Base-by-base conservation (phyloP, 2,888 invertebrate genomes). In the Drosophila engyochracea region DNA sequence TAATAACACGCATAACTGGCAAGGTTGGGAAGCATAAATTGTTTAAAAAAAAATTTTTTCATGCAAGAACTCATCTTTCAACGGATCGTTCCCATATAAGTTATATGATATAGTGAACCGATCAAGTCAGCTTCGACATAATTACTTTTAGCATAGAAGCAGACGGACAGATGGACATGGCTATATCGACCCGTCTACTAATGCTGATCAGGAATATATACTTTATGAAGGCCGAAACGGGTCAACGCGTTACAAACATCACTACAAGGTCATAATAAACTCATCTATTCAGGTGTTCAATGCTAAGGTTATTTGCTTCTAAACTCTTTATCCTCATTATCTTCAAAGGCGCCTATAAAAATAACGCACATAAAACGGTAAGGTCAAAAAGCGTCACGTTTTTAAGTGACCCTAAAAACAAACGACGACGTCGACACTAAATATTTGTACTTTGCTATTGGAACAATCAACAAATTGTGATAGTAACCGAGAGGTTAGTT, bases 341-440 rank as follows among this genome's bases (percentile, higher is more conserved):
- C 63, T 57, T 22, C 19, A 59, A 39, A 47, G 44, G 61, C 47
- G 55, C 28, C 67, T 47, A 44, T 33, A 60, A 57, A 52, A 54
- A 52, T 30, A 73, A 70, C 51, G 58, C 70, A 68, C 65, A 61
- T 76, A 55, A 74, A 73, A 70, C 59, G 61, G 65, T 74, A 74
- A 83, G 85, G 75, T 83, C 69, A 83, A 59, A 47, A 35, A 64
- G 44, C 62, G 59, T 65, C 74, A 83, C 79, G 66, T 80, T 79
- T 83, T 68, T 65, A 81, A 74, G 75, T 83, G 71, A 80, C 73
- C 80, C 69, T 64, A 84, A 81, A 64, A 59, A 49, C 25, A 55
- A 64, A 62, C 41, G 44, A 33, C 33, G 57, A 35, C 25, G 60
- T 49, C 39, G 49, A 81, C 67, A 62, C 69, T 59, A 54, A 62